Base-by-base conservation (phyloP, 2,888 invertebrate genomes). In the Acrobasis suavella region DNA sequence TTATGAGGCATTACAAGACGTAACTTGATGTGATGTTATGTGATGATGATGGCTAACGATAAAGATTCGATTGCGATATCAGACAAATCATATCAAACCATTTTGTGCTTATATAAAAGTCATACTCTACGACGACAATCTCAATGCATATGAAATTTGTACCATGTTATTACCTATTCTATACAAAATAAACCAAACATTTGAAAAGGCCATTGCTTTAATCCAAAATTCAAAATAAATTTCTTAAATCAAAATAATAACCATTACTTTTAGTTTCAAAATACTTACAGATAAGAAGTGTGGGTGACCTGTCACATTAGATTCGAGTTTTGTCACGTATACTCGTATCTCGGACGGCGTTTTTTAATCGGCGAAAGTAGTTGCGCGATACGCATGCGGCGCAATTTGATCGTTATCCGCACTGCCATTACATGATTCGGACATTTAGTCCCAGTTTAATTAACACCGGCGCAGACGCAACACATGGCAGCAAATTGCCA, bases 311-410 rank as follows among this genome's bases (percentile, higher is more conserved):
- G n/a, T 83, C 72, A 72, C 81, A 80, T 80, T 77, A 74, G 73
- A 72, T 79, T 72, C 72, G 71, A 75, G 72, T 74, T 76, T 78
- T 77, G 81, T 84, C 87, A 82, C 82, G 82, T n/a, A n/a, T n/a
- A n/a, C n/a, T n/a, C n/a, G n/a, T 85, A 69, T 83, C 80, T 84
- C 71, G 74, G 71, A 73, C 77, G 72, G 73, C 77, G 72, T 67
- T 78, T 84, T 86, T 81, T 85, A 86, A 88, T 86, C 87, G 88
- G 90, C 86, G 91, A 91, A 91, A 90, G 91, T 89, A 83, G 83
- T 84, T 83, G 84, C 83, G 85, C 86, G 85, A 75, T 72, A 83
- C 85, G 83, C 85, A 81, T 82, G 85, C 81, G 78, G 75, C 72
- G 78, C 77, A 78, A 77, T 80, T 78, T 78, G 80, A 82, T 81